These are phyloP conservation scores for Halcyon senegalensis DNA, from an alignment of 2,113 vertebrate genomes.

Conservation along the genomic window DNA sequence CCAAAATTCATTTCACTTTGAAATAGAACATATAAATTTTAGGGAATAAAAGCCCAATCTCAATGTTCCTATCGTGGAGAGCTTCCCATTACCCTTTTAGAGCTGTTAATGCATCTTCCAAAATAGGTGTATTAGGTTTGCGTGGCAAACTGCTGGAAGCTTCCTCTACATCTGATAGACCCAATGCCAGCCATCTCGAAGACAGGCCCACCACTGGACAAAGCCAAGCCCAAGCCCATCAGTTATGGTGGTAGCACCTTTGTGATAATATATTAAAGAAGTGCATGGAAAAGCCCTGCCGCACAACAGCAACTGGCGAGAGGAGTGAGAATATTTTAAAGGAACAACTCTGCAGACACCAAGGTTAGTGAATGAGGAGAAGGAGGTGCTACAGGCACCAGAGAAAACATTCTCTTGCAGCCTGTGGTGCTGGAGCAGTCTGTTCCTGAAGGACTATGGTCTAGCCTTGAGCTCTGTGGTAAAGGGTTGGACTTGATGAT, in stretches of 20 bases:
- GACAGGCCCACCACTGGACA: rapidly evolving
- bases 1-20: not conserved
- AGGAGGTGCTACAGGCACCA: too few species aligned
- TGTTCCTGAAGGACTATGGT: too few species aligned
- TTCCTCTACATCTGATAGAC: rapidly evolving
- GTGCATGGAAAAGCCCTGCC: not conserved
- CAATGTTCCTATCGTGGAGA: not conserved
- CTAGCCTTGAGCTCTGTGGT: too few species aligned
- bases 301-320: too few species aligned
- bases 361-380: too few species aligned
- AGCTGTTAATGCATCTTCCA: not conserved
- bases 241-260: rapidly evolving
- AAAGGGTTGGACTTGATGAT: too few species aligned
- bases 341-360: too few species aligned
- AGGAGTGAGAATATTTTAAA: too few species aligned
- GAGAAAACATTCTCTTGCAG: too few species aligned
- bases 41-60: not conserved
- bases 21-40: not conserved
- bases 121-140: not conserved
- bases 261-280: not conserved
- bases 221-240: not conserved
- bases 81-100: not conserved
- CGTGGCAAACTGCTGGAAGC: not conserved
- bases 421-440: too few species aligned
- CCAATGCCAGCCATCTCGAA: not conserved